Conservation (phyloP, 2,113 vertebrate genomes). For the Trogon melanurus region DNA sequence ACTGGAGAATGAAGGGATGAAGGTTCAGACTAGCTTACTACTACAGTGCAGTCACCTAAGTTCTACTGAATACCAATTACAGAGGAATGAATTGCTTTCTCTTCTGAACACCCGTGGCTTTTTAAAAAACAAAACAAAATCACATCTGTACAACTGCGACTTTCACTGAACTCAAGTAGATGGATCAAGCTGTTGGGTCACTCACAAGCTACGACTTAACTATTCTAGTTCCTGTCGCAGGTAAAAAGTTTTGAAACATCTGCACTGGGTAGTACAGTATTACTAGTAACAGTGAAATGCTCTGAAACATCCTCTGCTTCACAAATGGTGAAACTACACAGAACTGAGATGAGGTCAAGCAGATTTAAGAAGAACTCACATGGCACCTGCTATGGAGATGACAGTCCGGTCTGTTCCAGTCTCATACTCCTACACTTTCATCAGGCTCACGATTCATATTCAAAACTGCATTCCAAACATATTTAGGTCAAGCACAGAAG, state of each 20-base stretch:
- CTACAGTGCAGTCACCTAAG: neutral
- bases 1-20: neutral
- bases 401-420: neutral
- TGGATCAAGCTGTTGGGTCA: neutral
- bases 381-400: neutral
- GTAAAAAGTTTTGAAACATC: neutral
- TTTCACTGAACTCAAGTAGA: neutral
- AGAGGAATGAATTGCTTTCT: neutral
- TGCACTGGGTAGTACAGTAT: neutral
- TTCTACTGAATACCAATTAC: neutral
- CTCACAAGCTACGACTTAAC: neutral
- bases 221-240: neutral
- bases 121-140: neutral
- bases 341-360: neutral
- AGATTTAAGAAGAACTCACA: neutral
- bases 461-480: neutral
- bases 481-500: neutral
- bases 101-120: neutral
- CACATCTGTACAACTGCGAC: neutral
- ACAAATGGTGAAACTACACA: neutral
- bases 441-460: neutral
- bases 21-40: neutral
- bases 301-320: neutral
- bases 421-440: neutral
- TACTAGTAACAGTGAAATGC: neutral